A percentile compares a stretch with the other conserved stretches of the same genome.
Conservation (phyloP, 2,113 vertebrate species). For the Etia nguti region DNA sequence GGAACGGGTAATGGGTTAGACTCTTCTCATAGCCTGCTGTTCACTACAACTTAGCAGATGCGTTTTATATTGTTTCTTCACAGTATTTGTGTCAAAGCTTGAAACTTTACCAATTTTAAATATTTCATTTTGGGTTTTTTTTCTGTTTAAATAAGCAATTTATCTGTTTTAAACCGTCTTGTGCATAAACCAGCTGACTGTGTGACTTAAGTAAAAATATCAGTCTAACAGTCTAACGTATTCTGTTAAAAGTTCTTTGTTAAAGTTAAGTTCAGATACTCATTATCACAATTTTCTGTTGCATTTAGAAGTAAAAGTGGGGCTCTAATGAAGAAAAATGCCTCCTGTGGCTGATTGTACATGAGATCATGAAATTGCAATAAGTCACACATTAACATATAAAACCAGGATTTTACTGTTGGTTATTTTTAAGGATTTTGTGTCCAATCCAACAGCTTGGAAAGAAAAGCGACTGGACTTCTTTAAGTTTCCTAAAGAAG, state of each 20-base stretch:
- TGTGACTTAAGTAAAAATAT: neutral
- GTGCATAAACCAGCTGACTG: too few relatives aligned
- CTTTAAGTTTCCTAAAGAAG: fast-evolving
- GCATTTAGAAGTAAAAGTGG: neutral
- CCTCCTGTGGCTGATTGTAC: fast-evolving
- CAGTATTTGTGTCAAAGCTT: fast-evolving
- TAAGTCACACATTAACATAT: neutral
- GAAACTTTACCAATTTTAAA: fast-evolving
- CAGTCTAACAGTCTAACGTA: fast-evolving
- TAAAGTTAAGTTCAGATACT: fast-evolving
- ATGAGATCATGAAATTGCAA: neutral
- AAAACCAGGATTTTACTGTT: neutral
- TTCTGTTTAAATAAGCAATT: neutral
- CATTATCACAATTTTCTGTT: neutral
- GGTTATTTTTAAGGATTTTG: neutral
- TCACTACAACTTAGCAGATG: neutral
- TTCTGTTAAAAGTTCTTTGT: neutral
- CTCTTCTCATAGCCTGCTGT: neutral
- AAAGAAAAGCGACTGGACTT: fast-evolving
- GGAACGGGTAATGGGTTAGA: neutral
- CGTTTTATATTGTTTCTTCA: neutral
- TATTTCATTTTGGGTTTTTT: fast-evolving
- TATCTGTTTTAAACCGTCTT: fast-evolving
- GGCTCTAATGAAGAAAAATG: fast-evolving
- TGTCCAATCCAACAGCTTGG: neutral